These are phyloP conservation scores for Lochmaea capreae DNA, from an alignment of 2,888 invertebrate species.

Conservation along the genomic window DNA sequence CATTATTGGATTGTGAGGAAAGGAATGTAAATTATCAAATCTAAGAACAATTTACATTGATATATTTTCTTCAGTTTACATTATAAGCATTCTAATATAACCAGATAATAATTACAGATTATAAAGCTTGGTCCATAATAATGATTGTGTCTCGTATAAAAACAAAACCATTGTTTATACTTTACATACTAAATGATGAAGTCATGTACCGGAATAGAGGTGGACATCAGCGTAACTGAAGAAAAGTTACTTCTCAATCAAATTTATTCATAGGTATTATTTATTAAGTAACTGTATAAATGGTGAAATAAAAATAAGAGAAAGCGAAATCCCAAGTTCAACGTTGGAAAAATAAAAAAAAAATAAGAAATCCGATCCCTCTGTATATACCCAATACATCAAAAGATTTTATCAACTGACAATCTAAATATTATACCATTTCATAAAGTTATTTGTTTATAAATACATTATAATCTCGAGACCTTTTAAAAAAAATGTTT, in stretches of 20 bases:
- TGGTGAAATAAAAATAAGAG: not conserved
- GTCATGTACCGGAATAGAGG: slow-evolving; percentile 51
- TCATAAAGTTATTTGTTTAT: no score
- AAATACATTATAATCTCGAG: no score
- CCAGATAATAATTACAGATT: slow-evolving; percentile 21
- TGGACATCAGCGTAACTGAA: slow-evolving; percentile 5
- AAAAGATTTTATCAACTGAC: no score
- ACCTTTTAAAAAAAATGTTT: not conserved
- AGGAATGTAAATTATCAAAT: slow-evolving; percentile 17
- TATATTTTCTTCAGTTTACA: slow-evolving; percentile 14
- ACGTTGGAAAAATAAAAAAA: no score
- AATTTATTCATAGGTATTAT: no score
- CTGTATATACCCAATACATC: no score
- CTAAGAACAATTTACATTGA: slow-evolving; percentile 6
- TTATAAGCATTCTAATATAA: slow-evolving; percentile 20
- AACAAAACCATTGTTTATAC: slow-evolving; percentile 44
- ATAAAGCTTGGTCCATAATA: slow-evolving; percentile 24
- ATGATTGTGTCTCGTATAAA: slow-evolving; percentile 31
- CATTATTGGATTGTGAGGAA: not conserved
- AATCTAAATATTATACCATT: no score
- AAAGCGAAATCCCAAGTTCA: no score
- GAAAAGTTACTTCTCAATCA: not conserved
- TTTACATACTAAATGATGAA: slow-evolving; percentile 51
- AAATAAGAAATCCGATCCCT: no score
- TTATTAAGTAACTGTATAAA: not conserved